phyloP scores from a whole-genome alignment of 2,113 vertebrate genomes.

The Podarcis raffonei region DNA sequence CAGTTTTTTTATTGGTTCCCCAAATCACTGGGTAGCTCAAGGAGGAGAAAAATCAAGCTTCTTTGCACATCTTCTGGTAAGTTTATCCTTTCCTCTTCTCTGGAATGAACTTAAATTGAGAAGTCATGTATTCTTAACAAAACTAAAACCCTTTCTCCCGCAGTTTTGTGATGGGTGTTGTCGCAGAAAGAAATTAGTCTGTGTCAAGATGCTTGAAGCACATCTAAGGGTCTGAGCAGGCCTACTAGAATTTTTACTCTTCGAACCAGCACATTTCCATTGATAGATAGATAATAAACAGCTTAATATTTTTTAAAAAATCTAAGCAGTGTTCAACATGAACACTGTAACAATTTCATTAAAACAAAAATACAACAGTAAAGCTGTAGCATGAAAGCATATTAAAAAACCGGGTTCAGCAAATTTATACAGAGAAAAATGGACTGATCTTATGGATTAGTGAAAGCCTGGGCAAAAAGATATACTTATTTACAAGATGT shows the following conservation, averaged over 20 bases:
- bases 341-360: too few species aligned
- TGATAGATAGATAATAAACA: too few species aligned
- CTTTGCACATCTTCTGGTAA: conserved; percentile 72
- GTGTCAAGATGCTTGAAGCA: neutral
- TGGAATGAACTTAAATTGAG: neutral
- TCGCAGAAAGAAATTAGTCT: neutral
- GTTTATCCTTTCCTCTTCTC: conserved; percentile 32
- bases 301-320: too few species aligned
- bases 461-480: too few species aligned
- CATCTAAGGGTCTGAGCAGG: neutral
- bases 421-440: too few species aligned
- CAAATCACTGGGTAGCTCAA: conserved; percentile 66
- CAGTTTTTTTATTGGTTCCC: conserved; percentile 72
- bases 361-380: too few species aligned
- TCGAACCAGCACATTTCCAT: neutral
- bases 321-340: too few species aligned
- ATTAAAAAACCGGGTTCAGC: too few species aligned
- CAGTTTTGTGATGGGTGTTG: conserved; percentile 33
- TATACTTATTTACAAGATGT: too few species aligned
- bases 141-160: conserved; percentile 18
- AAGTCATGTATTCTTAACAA: neutral
- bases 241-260: neutral
- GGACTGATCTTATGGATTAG: too few species aligned
- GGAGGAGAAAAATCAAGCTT: conserved; percentile 67
- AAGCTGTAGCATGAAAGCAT: too few species aligned